phyloP scores from a whole-genome alignment of 1,140 invertebrate genomes.

The Magallana gigas region DNA sequence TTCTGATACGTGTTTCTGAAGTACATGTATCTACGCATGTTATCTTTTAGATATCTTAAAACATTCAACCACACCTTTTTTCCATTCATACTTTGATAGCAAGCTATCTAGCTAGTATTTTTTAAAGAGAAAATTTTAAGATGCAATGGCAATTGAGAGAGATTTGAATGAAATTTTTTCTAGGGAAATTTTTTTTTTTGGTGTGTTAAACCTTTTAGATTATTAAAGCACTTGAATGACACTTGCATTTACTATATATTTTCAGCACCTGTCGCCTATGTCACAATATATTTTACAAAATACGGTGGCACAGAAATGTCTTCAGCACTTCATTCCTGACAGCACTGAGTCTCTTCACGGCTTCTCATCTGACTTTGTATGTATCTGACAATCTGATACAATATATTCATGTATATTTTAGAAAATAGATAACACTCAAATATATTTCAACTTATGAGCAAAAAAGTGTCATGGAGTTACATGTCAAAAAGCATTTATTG shows the following conservation, averaged over 20 bases:
- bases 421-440: too few species aligned
- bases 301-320: constrained; percentile 41
- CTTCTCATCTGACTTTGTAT: constrained; percentile 75
- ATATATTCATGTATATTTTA: too few species aligned
- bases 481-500: too few species aligned
- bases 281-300: constrained; percentile 56
- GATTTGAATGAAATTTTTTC: not conserved
- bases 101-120: too few species aligned
- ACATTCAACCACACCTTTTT: constrained; percentile 6
- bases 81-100: not conserved
- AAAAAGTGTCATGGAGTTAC: too few species aligned
- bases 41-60: not conserved
- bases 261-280: constrained; percentile 53
- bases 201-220: not conserved
- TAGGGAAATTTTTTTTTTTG: not conserved
- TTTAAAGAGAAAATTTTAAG: not conserved
- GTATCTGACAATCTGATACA: constrained; percentile 20
- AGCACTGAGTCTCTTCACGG: constrained; percentile 75
- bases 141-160: not conserved
- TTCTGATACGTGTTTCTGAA: not conserved
- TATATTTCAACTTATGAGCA: too few species aligned
- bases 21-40: too few species aligned
- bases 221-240: constrained; percentile 11
- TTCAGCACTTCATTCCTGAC: constrained; percentile 60
- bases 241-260: not conserved